Evolutionary conservation across 2,797 vertebrate genomes (phyloP).

Genomic region (Notamacropus eugenii): DNA sequence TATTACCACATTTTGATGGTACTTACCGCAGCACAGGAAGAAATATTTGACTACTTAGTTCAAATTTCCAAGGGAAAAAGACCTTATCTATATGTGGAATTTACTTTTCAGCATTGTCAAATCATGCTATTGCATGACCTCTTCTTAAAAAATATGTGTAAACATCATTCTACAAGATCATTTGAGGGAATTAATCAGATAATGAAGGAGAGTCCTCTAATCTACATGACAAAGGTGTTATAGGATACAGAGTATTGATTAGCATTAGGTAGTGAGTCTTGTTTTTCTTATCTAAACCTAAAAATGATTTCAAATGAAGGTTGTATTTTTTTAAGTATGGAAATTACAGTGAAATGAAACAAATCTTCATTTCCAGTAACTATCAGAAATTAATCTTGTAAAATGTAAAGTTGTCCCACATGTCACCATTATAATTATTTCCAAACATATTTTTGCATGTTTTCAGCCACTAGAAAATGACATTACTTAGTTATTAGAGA

Average conservation of each 20-base stretch:
- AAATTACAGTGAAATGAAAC: conserved; percentile 41
- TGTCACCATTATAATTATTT: conserved; percentile 24
- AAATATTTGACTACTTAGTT: conserved; percentile 68
- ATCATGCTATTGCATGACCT: conserved; percentile 47
- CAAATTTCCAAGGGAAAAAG: conserved; percentile 64
- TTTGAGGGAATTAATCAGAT: conserved; percentile 49
- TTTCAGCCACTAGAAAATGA: conserved; percentile 24
- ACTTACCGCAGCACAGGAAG: conserved; percentile 54
- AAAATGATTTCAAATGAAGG: conserved; percentile 46
- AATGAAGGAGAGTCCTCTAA: conserved; percentile 20
- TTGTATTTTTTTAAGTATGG: conserved; percentile 7
- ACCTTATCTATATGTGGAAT: conserved; percentile 44
- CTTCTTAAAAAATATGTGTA: conserved; percentile 48
- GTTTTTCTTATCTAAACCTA: conserved; percentile 46
- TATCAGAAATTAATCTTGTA: conserved; percentile 24
- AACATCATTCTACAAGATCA: conserved; percentile 32
- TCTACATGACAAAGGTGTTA: not conserved
- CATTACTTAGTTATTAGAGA: not conserved
- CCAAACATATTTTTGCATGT: not conserved
- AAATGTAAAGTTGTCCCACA: conserved; percentile 13
- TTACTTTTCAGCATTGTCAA: conserved; percentile 57
- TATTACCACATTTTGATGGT: conserved; percentile 48
- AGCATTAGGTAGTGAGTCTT: not conserved
- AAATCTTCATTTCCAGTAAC: not conserved
- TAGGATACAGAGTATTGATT: conserved; percentile 32